Evolutionary conservation across 2,888 invertebrate species (phyloP), one percentile per base, ranked within the genome.

Genomic region (Dryobotodes eremita): DNA sequence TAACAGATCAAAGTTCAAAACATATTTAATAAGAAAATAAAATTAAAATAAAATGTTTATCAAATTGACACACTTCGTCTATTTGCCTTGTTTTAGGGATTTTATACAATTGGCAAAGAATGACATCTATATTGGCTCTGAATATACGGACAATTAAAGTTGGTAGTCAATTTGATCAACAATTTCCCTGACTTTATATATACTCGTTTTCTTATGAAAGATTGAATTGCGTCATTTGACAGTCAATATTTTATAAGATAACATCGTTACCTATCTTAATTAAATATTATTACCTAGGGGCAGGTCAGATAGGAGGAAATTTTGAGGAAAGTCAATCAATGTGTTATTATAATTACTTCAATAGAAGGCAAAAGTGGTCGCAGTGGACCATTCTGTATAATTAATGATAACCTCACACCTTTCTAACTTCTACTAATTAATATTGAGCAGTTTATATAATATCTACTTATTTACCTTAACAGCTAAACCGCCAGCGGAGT

Each of bases 401-500:
- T 46, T 46, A 57, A 79, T 46, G 20, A 75, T 83, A 86, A 86
- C 86, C 75, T 83, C 57, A 74, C 61, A 72, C 79, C 83, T 65
- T 74, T 61, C 50, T 74, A 73, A 80, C 68, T 75, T 20, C 74
- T 72, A 70, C 62, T 73, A 71, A 74, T 64, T 36, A 61, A 68
- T 64, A 69, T 86, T 85, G 86, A 88, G 82, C 82, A 78, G 76
- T 73, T 79, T 68, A 82, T 53, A 42, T 77, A 65, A 42, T 65
- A 64, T 42, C 62, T 71, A 81, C 10, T 46, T 71, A 75, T 26
- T 23, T 71, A 70, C 0, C 48, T 53, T 59, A 82, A 31, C 3
- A 77, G 13, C n/a, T 65, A 68, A 68, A 65, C 86, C 85, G 82
- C 82, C 82, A 76, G 87, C 82, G 85, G 85, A 82, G 42, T 48